phyloP scores from a whole-genome alignment of 2,113 vertebrate species.

The Oriolus oriolus region DNA sequence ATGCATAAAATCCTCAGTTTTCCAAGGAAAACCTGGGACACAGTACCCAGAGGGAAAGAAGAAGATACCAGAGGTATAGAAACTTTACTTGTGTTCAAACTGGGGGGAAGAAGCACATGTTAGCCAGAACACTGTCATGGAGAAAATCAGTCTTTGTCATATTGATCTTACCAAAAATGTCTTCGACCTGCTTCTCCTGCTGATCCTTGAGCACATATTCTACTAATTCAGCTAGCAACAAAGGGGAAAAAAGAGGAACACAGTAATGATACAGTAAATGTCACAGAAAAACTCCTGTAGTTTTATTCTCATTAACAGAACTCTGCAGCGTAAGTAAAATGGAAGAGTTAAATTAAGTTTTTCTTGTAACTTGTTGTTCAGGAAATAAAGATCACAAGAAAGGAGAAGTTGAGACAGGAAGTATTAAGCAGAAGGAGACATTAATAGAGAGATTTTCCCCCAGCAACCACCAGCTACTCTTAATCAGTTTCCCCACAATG shows the following conservation, averaged over 20 bases:
- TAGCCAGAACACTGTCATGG: background rate
- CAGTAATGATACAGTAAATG: background rate
- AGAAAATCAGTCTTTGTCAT: background rate
- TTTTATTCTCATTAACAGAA: background rate
- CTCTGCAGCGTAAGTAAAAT: background rate
- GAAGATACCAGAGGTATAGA: background rate
- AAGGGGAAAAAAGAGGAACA: background rate
- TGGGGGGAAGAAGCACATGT: background rate
- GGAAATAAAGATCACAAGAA: slow-evolving; percentile 42
- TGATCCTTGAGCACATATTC: slow-evolving; percentile 75
- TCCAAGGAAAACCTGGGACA: background rate
- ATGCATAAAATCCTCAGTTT: background rate
- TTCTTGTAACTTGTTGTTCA: slow-evolving; percentile 39
- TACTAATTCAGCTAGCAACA: slow-evolving; percentile 67
- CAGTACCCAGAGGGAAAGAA: background rate
- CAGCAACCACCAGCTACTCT: background rate
- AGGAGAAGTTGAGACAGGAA: slow-evolving; percentile 50
- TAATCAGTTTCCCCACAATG: background rate
- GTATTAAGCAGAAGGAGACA: background rate
- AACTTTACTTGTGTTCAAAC: background rate
- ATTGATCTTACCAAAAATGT: slow-evolving; percentile 69
- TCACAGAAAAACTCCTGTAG: background rate
- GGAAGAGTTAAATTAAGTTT: slow-evolving; percentile 24
- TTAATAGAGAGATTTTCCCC: slow-evolving; percentile 35
- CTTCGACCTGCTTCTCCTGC: slow-evolving; percentile 61